Evolutionary conservation across 2,888 invertebrate species (phyloP).

Genomic region (Phengaris arion): DNA sequence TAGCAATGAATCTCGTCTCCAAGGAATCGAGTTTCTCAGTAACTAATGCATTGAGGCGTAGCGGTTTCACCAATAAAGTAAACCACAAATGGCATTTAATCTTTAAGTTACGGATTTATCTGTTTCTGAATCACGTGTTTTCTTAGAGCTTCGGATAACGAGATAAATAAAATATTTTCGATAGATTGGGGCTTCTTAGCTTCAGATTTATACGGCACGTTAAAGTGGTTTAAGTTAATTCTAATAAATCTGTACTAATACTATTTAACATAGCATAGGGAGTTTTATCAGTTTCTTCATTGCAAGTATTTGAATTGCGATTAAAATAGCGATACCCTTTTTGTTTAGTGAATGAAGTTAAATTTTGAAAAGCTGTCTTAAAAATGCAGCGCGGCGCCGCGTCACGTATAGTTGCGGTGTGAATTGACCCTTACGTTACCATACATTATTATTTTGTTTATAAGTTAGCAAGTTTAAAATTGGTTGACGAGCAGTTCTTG

Average conservation of each 20-base stretch:
- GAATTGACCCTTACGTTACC: no score
- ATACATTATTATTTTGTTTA: no score
- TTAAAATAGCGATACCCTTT: no score
- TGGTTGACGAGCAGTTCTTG: no score
- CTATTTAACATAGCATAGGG: background rate
- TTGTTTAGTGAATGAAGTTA: no score
- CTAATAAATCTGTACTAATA: background rate
- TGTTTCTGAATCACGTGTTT: slow-evolving; percentile 1
- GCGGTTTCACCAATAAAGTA: slow-evolving; percentile 14
- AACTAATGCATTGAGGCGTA: slow-evolving; percentile 22
- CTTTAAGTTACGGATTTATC: slow-evolving; percentile 25
- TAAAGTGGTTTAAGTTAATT: background rate
- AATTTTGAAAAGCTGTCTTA: no score
- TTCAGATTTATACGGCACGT: background rate
- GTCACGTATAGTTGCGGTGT: no score
- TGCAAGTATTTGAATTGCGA: no score
- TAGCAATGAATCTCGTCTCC: slow-evolving; percentile 26
- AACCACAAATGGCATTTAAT: slow-evolving; percentile 20
- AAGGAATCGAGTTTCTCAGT: slow-evolving; percentile 25
- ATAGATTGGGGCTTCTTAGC: background rate
- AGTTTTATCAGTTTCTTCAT: no score
- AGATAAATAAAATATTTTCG: background rate
- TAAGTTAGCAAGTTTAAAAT: no score
- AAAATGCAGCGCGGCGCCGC: no score
- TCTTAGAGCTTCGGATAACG: background rate